These are phyloP conservation scores for Trogon melanurus DNA, from an alignment of 2,113 vertebrate genomes.

Conservation along the genomic window DNA sequence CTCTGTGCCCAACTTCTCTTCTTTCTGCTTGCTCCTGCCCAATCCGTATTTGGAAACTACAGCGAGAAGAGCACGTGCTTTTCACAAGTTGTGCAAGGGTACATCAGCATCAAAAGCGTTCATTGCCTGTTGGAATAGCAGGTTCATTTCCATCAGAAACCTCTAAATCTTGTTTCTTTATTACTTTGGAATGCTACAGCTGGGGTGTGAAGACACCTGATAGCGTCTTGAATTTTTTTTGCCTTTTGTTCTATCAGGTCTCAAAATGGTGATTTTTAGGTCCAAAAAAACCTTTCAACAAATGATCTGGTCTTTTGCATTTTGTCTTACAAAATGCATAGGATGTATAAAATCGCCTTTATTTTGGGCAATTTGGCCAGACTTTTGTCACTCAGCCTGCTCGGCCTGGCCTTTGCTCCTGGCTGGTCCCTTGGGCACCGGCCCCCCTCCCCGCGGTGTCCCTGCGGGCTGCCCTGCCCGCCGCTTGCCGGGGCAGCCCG, in stretches of 20 bases:
- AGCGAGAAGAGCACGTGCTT: no score
- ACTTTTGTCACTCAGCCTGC: neutral
- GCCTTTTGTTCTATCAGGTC: neutral
- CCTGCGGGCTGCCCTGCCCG: neutral
- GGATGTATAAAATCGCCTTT: neutral
- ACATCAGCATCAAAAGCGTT: rapidly evolving
- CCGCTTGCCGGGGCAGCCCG: neutral
- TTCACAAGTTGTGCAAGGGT: rapidly evolving
- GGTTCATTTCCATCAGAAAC: neutral
- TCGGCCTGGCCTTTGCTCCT: neutral
- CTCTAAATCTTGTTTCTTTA: neutral
- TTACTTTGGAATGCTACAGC: neutral
- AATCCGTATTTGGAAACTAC: rapidly evolving
- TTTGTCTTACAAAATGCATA: rapidly evolving
- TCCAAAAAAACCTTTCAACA: neutral
- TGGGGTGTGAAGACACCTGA: neutral
- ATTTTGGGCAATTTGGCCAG: neutral
- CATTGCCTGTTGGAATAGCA: rapidly evolving
- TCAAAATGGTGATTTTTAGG: neutral
- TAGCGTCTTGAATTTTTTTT: no score
- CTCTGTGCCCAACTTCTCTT: neutral
- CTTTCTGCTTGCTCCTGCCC: neutral
- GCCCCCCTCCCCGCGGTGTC: rapidly evolving
- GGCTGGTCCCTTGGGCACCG: rapidly evolving
- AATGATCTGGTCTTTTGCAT: neutral